phyloP scores from a whole-genome alignment of 2,797 vertebrate genomes.

The Sparidentex hasta region DNA sequence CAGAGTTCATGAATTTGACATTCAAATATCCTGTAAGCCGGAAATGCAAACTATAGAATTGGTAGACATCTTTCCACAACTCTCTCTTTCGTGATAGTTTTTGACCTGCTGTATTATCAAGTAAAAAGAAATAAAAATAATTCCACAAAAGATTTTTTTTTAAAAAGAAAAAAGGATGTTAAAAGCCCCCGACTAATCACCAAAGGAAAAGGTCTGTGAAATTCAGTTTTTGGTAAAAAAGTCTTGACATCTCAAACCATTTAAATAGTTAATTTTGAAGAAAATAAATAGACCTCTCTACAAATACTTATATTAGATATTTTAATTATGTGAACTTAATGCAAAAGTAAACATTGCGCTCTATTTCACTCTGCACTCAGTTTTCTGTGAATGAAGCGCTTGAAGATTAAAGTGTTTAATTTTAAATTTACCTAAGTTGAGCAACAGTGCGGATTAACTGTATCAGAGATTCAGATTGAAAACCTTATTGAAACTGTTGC shows the following conservation, averaged over 20 bases:
- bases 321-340: background rate
- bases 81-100: background rate
- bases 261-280: background rate
- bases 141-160: background rate
- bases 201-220: too few species aligned
- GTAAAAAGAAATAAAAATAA: background rate
- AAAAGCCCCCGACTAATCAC: background rate
- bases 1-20: background rate
- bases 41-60: background rate
- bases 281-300: background rate
- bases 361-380: background rate
- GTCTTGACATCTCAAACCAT: background rate
- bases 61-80: background rate
- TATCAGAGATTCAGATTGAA: background rate
- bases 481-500: background rate
- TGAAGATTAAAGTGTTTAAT: background rate
- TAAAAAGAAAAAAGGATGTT: too few species aligned
- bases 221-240: background rate
- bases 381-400: background rate
- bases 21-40: background rate
- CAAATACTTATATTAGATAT: background rate
- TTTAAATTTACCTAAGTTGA: background rate
- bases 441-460: too few species aligned
- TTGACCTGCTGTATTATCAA: background rate
- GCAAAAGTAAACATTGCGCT: background rate